A percentile compares a stretch with the other conserved stretches of the same genome.
Conservation (phyloP, 1,140 invertebrate species). For the Calephelis virginiensis region DNA sequence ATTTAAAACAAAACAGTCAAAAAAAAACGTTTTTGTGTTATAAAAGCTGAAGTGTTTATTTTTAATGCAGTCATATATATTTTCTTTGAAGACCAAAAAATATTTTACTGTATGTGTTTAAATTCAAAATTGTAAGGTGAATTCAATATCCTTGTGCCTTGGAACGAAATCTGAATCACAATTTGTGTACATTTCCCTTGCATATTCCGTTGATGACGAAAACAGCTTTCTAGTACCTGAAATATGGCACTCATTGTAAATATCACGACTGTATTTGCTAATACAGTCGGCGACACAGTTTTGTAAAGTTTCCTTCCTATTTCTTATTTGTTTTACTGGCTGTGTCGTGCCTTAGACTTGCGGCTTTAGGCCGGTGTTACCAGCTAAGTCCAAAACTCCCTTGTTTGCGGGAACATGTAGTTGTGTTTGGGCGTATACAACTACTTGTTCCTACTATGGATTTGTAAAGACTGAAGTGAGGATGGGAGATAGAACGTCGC, state of each 20-base stretch:
- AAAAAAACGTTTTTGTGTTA: background rate
- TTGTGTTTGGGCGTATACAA: conserved; percentile 4
- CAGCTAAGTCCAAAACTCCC: conserved; percentile 25
- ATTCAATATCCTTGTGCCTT: conserved; percentile 11
- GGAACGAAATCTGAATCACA: background rate
- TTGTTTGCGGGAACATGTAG: conserved; percentile 11
- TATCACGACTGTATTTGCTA: conserved; percentile 32
- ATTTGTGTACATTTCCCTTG: background rate
- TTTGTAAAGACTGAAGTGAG: conserved; percentile 58
- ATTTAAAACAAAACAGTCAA: background rate
- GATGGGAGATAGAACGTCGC: conserved; percentile 23
- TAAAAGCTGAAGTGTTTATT: background rate
- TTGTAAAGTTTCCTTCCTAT: conserved; percentile 12
- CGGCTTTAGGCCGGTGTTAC: conserved; percentile 33
- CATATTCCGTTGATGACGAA: conserved; percentile 4
- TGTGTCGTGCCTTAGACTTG: conserved; percentile 50
- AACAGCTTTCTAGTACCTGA: conserved; percentile 40
- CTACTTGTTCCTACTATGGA: conserved; percentile 16
- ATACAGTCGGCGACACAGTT: conserved; percentile 27
- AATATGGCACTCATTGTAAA: conserved; percentile 51
- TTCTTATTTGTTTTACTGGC: conserved; percentile 10
- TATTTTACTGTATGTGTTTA: conserved; percentile 2
- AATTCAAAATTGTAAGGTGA: conserved; percentile 5
- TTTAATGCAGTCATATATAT: conserved; percentile 8
- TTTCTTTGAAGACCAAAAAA: conserved; percentile 9